A percentile compares a stretch with the other conserved stretches of the same genome.
These are phyloP conservation scores for Elegia similella DNA, from an alignment of 2,888 invertebrate genomes.

Conservation along the genomic window DNA sequence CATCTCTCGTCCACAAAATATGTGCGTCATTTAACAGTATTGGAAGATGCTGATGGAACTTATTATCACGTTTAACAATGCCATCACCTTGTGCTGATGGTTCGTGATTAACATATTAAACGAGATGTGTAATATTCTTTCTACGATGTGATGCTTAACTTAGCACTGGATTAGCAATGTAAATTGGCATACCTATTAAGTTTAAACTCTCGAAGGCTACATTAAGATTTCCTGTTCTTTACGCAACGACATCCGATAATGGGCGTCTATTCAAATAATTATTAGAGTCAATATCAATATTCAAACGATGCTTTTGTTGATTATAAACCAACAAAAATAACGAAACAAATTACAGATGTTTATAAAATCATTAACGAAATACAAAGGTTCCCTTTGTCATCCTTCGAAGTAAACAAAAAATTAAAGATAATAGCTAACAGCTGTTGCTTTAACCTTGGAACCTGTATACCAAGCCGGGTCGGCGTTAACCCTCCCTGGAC, in stretches of 20 bases:
- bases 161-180: background rate
- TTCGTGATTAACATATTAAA: constrained; percentile 6
- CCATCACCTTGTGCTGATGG: background rate
- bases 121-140: background rate
- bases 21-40: background rate
- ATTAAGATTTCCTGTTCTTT: background rate
- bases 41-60: constrained; percentile 13
- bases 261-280: too few relatives aligned
- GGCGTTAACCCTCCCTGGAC: constrained; percentile 53
- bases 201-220: background rate
- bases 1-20: background rate
- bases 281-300: background rate
- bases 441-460: constrained; percentile 56
- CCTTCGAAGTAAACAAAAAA: constrained; percentile 8
- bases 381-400: constrained; percentile 7
- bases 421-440: constrained; percentile 36
- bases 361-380: background rate
- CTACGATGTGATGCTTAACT: background rate
- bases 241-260: background rate
- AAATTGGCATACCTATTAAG: background rate
- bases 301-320: background rate
- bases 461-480: constrained; percentile 46
- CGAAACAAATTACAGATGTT: background rate
- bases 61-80: background rate
- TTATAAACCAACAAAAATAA: background rate